Conservation (phyloP, 2,113 vertebrate species). For the Sigmodon hispidus region DNA sequence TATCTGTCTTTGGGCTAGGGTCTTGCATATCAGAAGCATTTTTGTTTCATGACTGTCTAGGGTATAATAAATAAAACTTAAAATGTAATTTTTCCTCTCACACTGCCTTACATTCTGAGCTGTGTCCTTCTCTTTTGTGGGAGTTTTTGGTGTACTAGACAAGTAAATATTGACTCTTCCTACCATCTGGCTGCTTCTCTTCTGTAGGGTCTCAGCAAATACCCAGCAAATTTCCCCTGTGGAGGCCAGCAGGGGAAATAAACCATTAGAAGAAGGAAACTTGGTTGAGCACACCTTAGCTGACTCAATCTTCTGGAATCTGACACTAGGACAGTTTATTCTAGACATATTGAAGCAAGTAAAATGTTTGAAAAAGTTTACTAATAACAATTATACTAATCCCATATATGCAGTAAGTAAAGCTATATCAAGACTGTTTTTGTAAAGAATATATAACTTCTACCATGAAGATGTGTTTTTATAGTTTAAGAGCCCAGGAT, state of each 20-base stretch:
- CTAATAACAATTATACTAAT: not conserved
- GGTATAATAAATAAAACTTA: not conserved
- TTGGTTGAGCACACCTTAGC: no score
- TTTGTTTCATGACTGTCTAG: not conserved
- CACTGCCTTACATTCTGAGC: not conserved
- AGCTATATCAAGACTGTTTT: not conserved
- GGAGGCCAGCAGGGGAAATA: not conserved
- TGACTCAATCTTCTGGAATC: not conserved
- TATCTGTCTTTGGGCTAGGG: not conserved
- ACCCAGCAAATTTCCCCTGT: no score
- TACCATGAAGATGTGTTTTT: not conserved
- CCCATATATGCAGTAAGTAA: not conserved
- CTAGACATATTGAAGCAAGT: not conserved
- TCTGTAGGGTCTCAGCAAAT: not conserved
- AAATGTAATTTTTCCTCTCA: not conserved
- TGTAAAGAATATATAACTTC: not conserved
- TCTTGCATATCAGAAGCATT: not conserved
- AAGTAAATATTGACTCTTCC: not conserved
- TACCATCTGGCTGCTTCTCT: not conserved
- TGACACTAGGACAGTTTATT: not conserved
- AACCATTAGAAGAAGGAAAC: not conserved
- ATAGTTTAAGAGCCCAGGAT: not conserved
- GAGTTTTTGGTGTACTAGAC: not conserved
- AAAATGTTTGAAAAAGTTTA: not conserved
- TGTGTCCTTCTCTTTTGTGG: not conserved